These are phyloP conservation scores for Drosophila lowei DNA, from an alignment of 1,140 invertebrate genomes.

Conservation along the genomic window DNA sequence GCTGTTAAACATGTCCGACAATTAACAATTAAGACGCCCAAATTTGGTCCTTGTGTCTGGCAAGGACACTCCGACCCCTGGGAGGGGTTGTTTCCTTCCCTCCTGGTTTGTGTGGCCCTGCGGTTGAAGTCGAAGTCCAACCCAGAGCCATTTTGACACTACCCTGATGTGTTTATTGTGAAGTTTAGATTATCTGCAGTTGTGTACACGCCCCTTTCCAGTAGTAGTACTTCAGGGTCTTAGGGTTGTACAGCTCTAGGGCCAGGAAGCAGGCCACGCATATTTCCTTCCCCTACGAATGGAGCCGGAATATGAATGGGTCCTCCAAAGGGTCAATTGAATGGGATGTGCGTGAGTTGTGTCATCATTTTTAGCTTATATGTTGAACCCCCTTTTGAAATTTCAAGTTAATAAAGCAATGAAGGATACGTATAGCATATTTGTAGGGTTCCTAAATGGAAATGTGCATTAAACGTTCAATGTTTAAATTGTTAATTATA, in stretches of 20 bases:
- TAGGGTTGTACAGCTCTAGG: conserved; percentile 13
- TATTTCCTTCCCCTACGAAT: background rate
- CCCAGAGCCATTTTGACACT: conserved; percentile 61
- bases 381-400: background rate
- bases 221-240: conserved; percentile 5
- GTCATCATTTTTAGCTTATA: background rate
- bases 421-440: too few species aligned
- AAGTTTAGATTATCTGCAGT: conserved; percentile 56
- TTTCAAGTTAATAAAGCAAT: too few species aligned
- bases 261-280: conserved; percentile 18
- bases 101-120: conserved; percentile 7
- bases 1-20: conserved; percentile 63
- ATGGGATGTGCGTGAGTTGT: background rate
- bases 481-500: too few species aligned
- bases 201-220: conserved; percentile 45
- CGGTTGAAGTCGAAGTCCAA: conserved; percentile 20
- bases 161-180: conserved; percentile 54
- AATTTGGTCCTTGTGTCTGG: conserved; percentile 21
- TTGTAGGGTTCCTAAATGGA: too few species aligned
- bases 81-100: conserved; percentile 26
- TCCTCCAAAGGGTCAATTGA: background rate
- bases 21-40: conserved; percentile 62
- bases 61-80: background rate
- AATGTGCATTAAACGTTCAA: too few species aligned
- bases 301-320: conserved; percentile 1